phyloP scores from a whole-genome alignment of 2,888 invertebrate species.

The Diadegma fenestrale region DNA sequence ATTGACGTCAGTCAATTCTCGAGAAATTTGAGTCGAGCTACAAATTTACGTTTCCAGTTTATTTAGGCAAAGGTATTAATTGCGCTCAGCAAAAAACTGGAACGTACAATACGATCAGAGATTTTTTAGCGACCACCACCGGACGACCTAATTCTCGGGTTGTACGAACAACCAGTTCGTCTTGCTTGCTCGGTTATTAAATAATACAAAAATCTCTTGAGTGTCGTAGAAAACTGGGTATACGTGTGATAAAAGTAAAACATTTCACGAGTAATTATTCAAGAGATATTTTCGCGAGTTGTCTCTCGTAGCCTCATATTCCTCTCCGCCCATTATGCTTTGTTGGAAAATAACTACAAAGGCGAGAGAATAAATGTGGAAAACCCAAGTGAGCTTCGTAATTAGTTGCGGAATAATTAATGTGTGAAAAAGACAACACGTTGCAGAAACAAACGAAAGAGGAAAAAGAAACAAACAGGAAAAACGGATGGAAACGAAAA shows the following conservation, averaged over 20 bases:
- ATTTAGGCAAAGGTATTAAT: background rate
- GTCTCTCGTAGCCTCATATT: background rate
- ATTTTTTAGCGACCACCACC: background rate
- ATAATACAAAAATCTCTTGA: slow-evolving; percentile 11
- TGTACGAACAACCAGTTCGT: slow-evolving; percentile 4
- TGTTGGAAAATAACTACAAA: slow-evolving; percentile 1
- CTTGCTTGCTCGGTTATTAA: slow-evolving; percentile 6
- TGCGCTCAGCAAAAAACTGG: background rate
- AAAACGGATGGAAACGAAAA: background rate
- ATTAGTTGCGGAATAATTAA: slow-evolving; percentile 34
- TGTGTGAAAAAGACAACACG: background rate
- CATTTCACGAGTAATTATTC: slow-evolving; percentile 37
- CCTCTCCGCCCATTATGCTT: background rate
- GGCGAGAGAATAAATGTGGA: background rate
- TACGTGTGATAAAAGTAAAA: slow-evolving; percentile 5
- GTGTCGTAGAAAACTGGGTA: slow-evolving; percentile 5
- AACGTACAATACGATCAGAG: background rate
- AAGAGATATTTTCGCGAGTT: background rate
- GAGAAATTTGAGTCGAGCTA: background rate
- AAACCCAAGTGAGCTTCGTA: slow-evolving; percentile 4
- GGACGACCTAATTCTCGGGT: slow-evolving; percentile 22
- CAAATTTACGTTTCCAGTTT: background rate
- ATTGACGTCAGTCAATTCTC: background rate
- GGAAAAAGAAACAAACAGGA: background rate
- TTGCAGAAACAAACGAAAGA: background rate